Conservation (phyloP, 2,797 vertebrate genomes). For the Sebastes cheni region DNA sequence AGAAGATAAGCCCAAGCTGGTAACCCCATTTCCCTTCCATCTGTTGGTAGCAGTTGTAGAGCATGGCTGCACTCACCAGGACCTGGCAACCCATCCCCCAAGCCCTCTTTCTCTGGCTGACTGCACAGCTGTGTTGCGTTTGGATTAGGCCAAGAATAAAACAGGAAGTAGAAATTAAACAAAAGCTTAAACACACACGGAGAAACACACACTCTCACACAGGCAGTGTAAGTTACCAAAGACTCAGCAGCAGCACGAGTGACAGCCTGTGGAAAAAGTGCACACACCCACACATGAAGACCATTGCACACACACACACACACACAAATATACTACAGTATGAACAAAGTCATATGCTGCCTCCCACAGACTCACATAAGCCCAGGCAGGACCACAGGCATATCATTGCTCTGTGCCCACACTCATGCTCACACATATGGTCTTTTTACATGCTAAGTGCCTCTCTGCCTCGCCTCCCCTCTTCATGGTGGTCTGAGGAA, state of each 20-base stretch:
- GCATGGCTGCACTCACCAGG: slow-evolving; percentile 73
- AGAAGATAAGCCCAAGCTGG: slow-evolving; percentile 75
- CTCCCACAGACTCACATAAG: slow-evolving; percentile 68
- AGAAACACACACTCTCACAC: slow-evolving; percentile 25
- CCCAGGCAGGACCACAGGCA: slow-evolving; percentile 64
- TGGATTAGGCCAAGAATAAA: slow-evolving; percentile 87
- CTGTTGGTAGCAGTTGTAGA: slow-evolving; percentile 80
- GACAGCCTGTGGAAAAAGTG: slow-evolving; percentile 75
- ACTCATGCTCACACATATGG: slow-evolving; percentile 71
- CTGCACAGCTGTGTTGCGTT: slow-evolving; percentile 86
- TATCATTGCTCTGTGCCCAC: slow-evolving; percentile 67
- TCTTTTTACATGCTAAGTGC: slow-evolving; percentile 68
- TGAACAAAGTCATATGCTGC: slow-evolving; percentile 64
- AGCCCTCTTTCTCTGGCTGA: slow-evolving; percentile 71
- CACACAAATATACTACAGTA: slow-evolving; percentile 49
- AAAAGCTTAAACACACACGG: slow-evolving; percentile 77
- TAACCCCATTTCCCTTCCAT: slow-evolving; percentile 81
- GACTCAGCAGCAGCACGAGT: slow-evolving; percentile 61
- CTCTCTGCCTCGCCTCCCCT: slow-evolving; percentile 41
- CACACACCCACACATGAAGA: slow-evolving; percentile 61
- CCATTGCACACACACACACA: neutral
- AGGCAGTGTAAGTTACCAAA: slow-evolving; percentile 67
- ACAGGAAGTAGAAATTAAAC: slow-evolving; percentile 88
- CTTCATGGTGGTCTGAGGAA: slow-evolving; percentile 70
- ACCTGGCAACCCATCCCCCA: slow-evolving; percentile 76